These are phyloP conservation scores for Drosophila nr. perissopoda DNA, from an alignment of 2,888 invertebrate species.

Conservation along the genomic window DNA sequence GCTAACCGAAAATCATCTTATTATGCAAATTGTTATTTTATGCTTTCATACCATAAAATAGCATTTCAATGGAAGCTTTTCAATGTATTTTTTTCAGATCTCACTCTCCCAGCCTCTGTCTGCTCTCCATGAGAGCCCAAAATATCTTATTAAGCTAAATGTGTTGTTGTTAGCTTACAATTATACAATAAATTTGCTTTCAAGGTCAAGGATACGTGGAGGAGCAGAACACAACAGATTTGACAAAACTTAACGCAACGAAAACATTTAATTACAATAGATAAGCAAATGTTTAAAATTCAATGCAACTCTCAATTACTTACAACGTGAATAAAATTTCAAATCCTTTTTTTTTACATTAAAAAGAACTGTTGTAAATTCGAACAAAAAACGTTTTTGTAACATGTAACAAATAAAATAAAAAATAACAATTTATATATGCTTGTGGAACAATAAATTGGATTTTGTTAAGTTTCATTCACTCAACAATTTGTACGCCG, in stretches of 20 bases:
- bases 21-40: conserved; percentile 76
- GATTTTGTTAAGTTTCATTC: not conserved
- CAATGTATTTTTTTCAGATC: not conserved
- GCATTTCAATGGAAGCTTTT: conserved; percentile 41
- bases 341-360: not conserved
- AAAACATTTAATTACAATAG: not conserved
- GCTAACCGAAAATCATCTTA: conserved; percentile 64
- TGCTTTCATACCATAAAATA: conserved; percentile 54
- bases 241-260: not conserved
- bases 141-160: conserved; percentile 65
- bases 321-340: not conserved
- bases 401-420: not conserved
- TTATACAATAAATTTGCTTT: too few species aligned
- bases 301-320: not conserved
- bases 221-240: not conserved
- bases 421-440: not conserved
- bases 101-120: not conserved
- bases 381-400: not conserved
- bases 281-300: not conserved
- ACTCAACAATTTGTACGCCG: not conserved
- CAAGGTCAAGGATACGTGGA: not conserved
- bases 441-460: not conserved
- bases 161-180: conserved; percentile 33
- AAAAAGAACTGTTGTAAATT: not conserved
- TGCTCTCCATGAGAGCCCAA: conserved; percentile 37